Evolutionary conservation across 2,888 invertebrate species (phyloP), one percentile per base, ranked within the genome.

Genomic region (Idaea biselata): DNA sequence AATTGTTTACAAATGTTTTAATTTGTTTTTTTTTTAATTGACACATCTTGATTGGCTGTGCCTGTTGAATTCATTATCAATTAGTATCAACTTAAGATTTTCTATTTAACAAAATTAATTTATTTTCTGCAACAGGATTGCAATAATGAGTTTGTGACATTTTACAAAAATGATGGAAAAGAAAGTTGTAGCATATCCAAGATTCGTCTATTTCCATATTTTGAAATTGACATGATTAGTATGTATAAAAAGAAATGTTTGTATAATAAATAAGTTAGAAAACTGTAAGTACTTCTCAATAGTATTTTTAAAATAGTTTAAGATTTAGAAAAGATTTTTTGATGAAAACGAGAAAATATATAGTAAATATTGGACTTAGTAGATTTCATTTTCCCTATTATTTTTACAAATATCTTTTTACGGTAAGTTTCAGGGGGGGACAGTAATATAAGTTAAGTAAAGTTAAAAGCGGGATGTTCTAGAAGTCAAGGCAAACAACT

Each of bases 101-200:
- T 44, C 11, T 44, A 14, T 14, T 44, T 44, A 8, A 44, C 44
- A 44, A 44, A 44, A 44, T 44, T 44, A 44, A 44, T 44, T 44
- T 44, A 44, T 44, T 44, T 44, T 44, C 44, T 44, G 44, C 44
- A 44, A 44, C 44, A 11, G 44, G 44, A 7, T 44, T 44, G 44
- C 44, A 44, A 44, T 33, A 33, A 32, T 32, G 0, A 4, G 8
- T 44, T 11, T 33, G 44, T 44, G 44, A 44, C 44, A 44, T 44
- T 56, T 18, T 11, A 56, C 11, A 56, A 17, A 56, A 17, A 17
- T 16, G 6, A 55, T 55, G 16, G 18, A 18, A 17, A 18, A 56
- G 7, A 56, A 56, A 55, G 6, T 17, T 55, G 16, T 56, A 56
- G 56, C 56, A 56, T 56, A 56, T 56, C 56, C 56, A 56, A 56